Evolutionary conservation across 2,797 vertebrate genomes (phyloP), one percentile per base, ranked within the genome.

Genomic region (Staurois parvus): DNA sequence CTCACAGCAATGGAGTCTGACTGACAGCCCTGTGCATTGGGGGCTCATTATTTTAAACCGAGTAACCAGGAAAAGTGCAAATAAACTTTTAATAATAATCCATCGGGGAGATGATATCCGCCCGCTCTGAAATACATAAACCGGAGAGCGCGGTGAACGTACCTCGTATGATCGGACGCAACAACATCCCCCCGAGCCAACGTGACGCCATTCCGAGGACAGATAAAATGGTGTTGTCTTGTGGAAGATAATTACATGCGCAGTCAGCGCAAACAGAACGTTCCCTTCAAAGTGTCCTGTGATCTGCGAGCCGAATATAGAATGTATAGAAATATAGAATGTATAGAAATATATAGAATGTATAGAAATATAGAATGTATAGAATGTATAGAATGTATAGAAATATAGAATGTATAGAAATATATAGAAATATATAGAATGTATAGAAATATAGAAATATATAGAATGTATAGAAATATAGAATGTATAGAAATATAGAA

Each of bases 1-100:
- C 77, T 70, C 80, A 72, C 76, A 72, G 72, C 69, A 76, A 73
- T 52, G 21, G 15, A 28, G 68, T 10, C 42, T 83, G 69, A 86
- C 19, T 78, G 52, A 74, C 67, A 66, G n/a, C 29, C 19, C 15
- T 2, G 56, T 34, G 59, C 68, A 40, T 1, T 15, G 74, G 48
- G 34, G 62, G 75, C 69, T 78, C 69, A 70, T 82, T 86, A 77
- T n/a, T 26, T 37, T 28, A 82, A 83, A 29, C 74, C 40, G 17
- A 78, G 45, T 59, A 28, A 67, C 84, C 45, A 62, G 32, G 52
- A 72, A 70, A 67, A 82, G 67, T 11, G 59, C 59, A 69, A 66
- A 59, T 67, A 45, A 84, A 78, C 34, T 66, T 73, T 82, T 64
- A 79, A 64, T 79, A 79, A 75, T 56, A 59, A 62, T 56, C 26